A percentile compares a stretch with the other conserved stretches of the same genome.
Evolutionary conservation across 2,797 vertebrate species (phyloP).

Genomic region (Danio aesculapii): DNA sequence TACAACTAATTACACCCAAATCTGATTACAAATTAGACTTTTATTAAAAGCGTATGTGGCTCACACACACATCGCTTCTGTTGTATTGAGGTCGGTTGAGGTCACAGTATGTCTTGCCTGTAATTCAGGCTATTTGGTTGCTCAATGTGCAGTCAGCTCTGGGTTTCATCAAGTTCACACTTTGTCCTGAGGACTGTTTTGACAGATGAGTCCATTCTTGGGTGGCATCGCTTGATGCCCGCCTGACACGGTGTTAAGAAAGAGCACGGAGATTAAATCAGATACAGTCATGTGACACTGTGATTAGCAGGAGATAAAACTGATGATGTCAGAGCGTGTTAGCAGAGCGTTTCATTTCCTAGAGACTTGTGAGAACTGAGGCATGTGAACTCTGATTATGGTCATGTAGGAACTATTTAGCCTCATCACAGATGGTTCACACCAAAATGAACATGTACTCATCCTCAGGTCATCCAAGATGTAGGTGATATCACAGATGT

Average conservation of each 20-base stretch:
- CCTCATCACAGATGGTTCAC: neutral
- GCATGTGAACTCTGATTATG: neutral
- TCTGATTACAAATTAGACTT: neutral
- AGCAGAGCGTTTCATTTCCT: neutral
- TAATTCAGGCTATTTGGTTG: conserved; percentile 3
- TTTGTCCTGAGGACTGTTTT: conserved; percentile 22
- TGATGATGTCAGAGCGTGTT: conserved; percentile 20
- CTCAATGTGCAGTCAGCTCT: conserved; percentile 25
- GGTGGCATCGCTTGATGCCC: conserved; percentile 9
- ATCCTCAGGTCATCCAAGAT: too few species aligned
- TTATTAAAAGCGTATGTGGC: neutral
- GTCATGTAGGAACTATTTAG: neutral
- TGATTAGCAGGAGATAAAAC: conserved; percentile 14
- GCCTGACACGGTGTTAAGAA: conserved; percentile 24
- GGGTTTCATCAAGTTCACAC: conserved; percentile 7
- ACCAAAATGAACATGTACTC: too few species aligned
- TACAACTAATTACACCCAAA: too few species aligned
- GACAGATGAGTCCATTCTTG: conserved; percentile 3
- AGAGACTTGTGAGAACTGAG: neutral
- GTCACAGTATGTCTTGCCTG: neutral
- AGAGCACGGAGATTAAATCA: conserved; percentile 34
- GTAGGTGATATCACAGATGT: too few species aligned
- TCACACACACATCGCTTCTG: neutral
- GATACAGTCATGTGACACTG: conserved; percentile 60
- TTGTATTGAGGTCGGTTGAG: neutral